These are phyloP conservation scores for Papilio protenor DNA, from an alignment of 2,888 invertebrate species.

Conservation along the genomic window DNA sequence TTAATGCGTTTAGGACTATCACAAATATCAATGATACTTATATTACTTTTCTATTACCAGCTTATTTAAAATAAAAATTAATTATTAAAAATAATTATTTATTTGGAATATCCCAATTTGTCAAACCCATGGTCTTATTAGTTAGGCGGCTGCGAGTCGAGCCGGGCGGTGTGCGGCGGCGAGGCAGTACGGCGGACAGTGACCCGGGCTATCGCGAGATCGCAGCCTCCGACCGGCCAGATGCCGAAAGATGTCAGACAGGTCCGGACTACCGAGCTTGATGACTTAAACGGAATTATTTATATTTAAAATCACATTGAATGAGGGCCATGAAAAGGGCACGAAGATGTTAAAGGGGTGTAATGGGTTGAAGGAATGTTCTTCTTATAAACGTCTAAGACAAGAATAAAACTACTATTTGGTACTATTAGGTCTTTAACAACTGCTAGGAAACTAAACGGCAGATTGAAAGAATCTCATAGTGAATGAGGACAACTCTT, in stretches of 20 bases:
- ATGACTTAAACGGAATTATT: conserved; percentile 46
- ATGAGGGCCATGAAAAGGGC: background rate
- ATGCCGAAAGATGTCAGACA: conserved; percentile 81
- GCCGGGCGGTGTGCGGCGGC: conserved; percentile 25
- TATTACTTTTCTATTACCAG: background rate
- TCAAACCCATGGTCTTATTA: conserved; percentile 1
- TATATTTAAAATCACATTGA: conserved; percentile 43
- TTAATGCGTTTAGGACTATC: no score
- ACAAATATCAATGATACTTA: no score
- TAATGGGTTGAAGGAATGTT: background rate
- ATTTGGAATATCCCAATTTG: background rate
- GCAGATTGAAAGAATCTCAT: background rate
- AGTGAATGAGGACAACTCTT: background rate
- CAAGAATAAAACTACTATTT: no score
- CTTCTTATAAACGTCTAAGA: background rate
- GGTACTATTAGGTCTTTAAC: no score
- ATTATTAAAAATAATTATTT: background rate
- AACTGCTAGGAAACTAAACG: background rate
- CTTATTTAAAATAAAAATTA: background rate
- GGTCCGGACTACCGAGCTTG: conserved; percentile 60
- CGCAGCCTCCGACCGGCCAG: conserved; percentile 83
- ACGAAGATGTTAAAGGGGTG: background rate
- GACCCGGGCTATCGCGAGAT: conserved; percentile 80
- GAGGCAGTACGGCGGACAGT: conserved; percentile 71
- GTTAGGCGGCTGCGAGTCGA: conserved; percentile 27